Evolutionary conservation across 2,113 vertebrate genomes (phyloP).

Genomic region (Typhlomys cinereus): DNA sequence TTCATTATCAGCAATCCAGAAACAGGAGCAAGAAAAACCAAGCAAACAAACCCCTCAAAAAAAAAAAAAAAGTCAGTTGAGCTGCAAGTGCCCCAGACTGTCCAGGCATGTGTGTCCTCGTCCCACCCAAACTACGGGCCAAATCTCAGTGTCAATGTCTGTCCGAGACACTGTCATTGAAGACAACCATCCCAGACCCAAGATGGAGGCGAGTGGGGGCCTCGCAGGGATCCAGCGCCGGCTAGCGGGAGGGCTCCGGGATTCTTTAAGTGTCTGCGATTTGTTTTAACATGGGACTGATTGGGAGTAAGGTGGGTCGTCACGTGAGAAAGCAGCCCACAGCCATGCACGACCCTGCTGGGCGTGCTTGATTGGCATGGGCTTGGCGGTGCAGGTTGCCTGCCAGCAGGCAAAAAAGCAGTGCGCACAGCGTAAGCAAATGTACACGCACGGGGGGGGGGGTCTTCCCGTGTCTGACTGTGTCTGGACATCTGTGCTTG

Average conservation of each 20-base stretch:
- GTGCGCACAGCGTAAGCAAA: rapidly evolving
- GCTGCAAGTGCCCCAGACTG: neutral
- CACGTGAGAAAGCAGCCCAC: neutral
- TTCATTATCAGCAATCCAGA: neutral
- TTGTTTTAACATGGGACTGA: neutral
- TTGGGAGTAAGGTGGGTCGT: neutral
- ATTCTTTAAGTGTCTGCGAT: no score
- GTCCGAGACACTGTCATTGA: rapidly evolving
- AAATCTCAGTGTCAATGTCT: neutral
- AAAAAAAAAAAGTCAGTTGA: neutral
- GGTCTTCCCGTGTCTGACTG: no score
- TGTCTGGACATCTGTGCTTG: no score
- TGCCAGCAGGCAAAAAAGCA: neutral
- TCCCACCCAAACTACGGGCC: neutral
- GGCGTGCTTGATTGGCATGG: rapidly evolving
- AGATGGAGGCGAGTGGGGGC: rapidly evolving
- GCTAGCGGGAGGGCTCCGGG: neutral
- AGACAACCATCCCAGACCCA: rapidly evolving
- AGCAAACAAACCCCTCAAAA: neutral
- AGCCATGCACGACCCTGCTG: neutral
- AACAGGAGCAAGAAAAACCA: neutral
- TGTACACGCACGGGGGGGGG: rapidly evolving
- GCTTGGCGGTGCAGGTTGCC: no score
- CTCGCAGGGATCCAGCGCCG: rapidly evolving
- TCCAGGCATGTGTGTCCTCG: neutral